Evolutionary conservation across 2,797 vertebrate genomes (phyloP), one percentile per base, ranked within the genome.

Genomic region (Fringilla coelebs): DNA sequence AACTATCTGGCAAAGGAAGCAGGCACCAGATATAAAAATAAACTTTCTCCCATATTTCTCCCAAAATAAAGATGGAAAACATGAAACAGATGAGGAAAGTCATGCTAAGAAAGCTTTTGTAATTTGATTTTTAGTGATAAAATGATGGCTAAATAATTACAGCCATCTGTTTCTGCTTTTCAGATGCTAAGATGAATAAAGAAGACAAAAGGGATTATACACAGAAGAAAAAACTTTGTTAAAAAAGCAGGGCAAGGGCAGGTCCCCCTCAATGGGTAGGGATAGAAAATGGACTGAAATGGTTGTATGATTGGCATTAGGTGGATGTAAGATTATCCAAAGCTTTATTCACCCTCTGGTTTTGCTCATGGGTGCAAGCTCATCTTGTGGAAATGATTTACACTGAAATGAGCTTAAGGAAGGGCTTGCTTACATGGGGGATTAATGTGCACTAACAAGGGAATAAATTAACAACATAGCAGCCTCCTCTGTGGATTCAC

Each of bases 391-490:
- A 93, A 85, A 70, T 55, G 5, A 95, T 79, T 91, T 88, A 57
- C 34, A 54, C 13, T 49, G 29, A 94, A 91, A 95, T 90, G 55
- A 94, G 85, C 93, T 94, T 95, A 91, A 86, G 31, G 26, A 84
- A 90, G 38, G 62, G 48, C 29, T 84, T 91, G 70, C 66, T 94
- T 94, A 66, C 73, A 84, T 3, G 20, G 11, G 17, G 55, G 83
- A 96, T 95, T 93, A 91, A 75, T 38, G 49, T 43, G 25, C 18
- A n/a, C 75, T 92, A 90, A 61, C 58, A 49, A 92, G 89, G 29
- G 16, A 90, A 38, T 58, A 66, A 88, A 88, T 95, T 86, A 91
- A 62, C 49, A 67, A 25, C 36, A 11, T 21, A 78, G 40, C 36
- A 76, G 24, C 26, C 45, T 66, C 15, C 24, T 77, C 17, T 0